Evolutionary conservation across 1,140 invertebrate species (phyloP), one percentile per base, ranked within the genome.

Genomic region (Patella vulgata): DNA sequence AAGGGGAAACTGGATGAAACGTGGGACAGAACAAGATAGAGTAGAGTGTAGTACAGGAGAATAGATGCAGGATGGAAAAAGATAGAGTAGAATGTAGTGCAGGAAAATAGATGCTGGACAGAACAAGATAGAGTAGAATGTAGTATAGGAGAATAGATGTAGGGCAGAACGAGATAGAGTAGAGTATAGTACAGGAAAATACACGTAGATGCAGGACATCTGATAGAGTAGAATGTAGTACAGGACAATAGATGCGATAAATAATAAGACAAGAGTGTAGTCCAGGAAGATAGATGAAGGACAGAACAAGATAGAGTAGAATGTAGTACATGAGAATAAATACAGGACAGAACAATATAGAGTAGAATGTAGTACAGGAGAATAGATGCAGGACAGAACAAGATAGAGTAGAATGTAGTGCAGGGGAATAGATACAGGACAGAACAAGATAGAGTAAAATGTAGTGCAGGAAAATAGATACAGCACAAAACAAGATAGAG

Each of bases 81-180:
- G 27, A 53, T 28, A 50, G 51, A 53, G 51, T 28, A 12, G 51
- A 33, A 30, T 27, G 51, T 12, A n/a, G n/a, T n/a, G 48, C 17
- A 25, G 25, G 51, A 53, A 3, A n/a, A 33, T 36, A 33, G 31
- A 21, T 36, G 23, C 33, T 23, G 25, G 19, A 25, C 14, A 23
- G 30, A 33, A 27, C 23, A 8, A 21, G 33, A 19, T n/a, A 21
- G 33, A 21, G 52, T 11, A 21, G 43, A 40, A 21, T 14, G 23
- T 12, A 30, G n/a, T 19, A 9, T 0, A 19, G 23, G 28, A 9
- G n/a, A 19, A 19, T 0, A 19, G 23, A 19, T 36, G n/a, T n/a
- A 33, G 3, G n/a, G 8, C 17, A 2, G n/a, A 25, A 30, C 5
- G 5, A 25, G 1, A 40, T 47, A 25, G 19, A 25, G 19, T n/a